Percentiles rank a stretch among this genome's conserved stretches.
phyloP scores from a whole-genome alignment of 2,113 vertebrate genomes.

The Mobula hypostoma region DNA sequence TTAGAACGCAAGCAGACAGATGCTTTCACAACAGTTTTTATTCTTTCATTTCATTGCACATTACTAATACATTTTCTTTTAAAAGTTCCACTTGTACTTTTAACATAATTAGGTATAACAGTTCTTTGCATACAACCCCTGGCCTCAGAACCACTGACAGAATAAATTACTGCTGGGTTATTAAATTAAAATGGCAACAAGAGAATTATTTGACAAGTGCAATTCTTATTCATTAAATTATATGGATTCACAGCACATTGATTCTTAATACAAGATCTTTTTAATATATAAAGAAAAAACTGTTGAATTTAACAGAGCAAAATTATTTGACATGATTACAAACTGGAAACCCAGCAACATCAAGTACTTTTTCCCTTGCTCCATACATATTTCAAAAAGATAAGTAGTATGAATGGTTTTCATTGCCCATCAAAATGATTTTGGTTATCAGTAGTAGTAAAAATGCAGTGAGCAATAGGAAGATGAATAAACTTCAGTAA shows the following conservation, averaged over 20 bases:
- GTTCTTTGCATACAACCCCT: slow-evolving; percentile 65
- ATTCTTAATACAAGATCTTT: slow-evolving; percentile 24
- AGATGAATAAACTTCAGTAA: background rate
- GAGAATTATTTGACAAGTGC: slow-evolving; percentile 49
- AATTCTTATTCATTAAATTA: slow-evolving; percentile 50
- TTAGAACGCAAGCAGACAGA: slow-evolving; percentile 71
- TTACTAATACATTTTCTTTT: slow-evolving; percentile 74
- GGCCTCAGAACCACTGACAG: slow-evolving; percentile 62
- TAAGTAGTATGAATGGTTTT: slow-evolving; percentile 16
- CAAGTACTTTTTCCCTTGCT: background rate
- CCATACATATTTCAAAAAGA: slow-evolving; percentile 11
- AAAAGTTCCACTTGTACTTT: slow-evolving; percentile 67
- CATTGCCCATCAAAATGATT: slow-evolving; percentile 16
- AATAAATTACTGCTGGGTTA: slow-evolving; percentile 64
- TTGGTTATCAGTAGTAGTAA: slow-evolving; percentile 27
- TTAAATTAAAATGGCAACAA: slow-evolving; percentile 48
- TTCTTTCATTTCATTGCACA: slow-evolving; percentile 76
- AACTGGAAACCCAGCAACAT: slow-evolving; percentile 20
- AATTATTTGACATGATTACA: slow-evolving; percentile 19
- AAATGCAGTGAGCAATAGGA: slow-evolving; percentile 1
- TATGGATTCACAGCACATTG: slow-evolving; percentile 25
- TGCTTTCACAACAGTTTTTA: slow-evolving; percentile 78
- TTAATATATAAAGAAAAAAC: background rate
- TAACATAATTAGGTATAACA: slow-evolving; percentile 62
- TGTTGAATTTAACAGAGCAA: slow-evolving; percentile 28